Conservation (phyloP, 1,140 invertebrate genomes). For the Telenomus remus region DNA sequence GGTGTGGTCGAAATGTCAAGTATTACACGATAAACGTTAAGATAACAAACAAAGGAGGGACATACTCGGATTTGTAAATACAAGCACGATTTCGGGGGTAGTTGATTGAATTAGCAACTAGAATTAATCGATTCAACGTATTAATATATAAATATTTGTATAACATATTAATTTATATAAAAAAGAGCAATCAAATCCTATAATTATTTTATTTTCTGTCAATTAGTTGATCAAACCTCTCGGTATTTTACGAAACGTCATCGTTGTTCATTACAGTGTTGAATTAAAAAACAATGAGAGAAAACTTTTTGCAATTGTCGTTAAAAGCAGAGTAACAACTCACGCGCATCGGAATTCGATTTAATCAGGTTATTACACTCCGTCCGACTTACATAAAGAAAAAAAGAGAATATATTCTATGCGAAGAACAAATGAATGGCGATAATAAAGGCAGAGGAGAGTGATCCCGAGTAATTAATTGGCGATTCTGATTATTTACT, state of each 20-base stretch:
- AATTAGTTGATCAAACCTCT: neutral
- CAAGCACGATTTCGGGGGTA: constrained; percentile 24
- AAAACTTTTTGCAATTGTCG: too few species aligned
- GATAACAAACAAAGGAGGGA: constrained; percentile 18
- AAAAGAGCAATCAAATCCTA: constrained; percentile 9
- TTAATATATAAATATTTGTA: constrained; percentile 42
- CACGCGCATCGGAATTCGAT: neutral
- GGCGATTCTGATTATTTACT: too few species aligned
- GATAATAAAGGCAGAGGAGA: too few species aligned
- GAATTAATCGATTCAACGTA: constrained; percentile 19
- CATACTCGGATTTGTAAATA: constrained; percentile 46
- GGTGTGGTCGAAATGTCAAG: constrained; percentile 1
- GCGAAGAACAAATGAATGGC: too few species aligned
- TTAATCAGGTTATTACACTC: constrained; percentile 27
- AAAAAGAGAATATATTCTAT: neutral
- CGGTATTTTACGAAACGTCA: too few species aligned
- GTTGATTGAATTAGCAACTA: constrained; percentile 26
- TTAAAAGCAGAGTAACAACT: neutral
- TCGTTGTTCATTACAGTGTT: too few species aligned
- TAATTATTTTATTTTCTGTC: neutral
- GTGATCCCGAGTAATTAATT: too few species aligned
- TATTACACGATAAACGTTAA: constrained; percentile 15
- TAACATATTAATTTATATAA: constrained; percentile 48
- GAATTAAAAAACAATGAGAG: too few species aligned
- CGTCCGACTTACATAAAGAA: constrained; percentile 12